phyloP scores from a whole-genome alignment of 2,888 invertebrate genomes.

The Orgyia antiqua region DNA sequence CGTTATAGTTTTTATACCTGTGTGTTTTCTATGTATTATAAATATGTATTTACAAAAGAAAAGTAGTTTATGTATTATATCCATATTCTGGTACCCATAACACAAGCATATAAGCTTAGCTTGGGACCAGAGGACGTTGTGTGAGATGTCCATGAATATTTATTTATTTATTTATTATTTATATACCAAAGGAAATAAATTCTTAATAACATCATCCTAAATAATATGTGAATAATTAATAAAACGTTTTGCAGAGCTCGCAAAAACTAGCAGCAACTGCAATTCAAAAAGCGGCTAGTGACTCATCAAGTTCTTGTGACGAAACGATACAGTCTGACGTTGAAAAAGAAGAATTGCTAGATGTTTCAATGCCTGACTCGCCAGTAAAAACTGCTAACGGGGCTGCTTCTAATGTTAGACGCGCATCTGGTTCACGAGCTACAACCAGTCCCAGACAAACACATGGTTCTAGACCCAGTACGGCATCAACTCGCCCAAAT shows the following conservation, averaged over 20 bases:
- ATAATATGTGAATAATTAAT: too few relatives aligned
- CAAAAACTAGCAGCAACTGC: conserved; percentile 36
- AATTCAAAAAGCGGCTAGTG: conserved; percentile 18
- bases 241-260: conserved; percentile 43
- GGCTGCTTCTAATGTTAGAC: conserved; percentile 13
- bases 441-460: conserved; percentile 21
- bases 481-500: background rate
- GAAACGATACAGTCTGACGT: conserved; percentile 36
- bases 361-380: conserved; percentile 12
- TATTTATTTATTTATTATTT: too few relatives aligned
- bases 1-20: too few relatives aligned
- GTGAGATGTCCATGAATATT: too few relatives aligned
- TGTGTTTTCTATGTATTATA: too few relatives aligned
- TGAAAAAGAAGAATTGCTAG: conserved; percentile 30
- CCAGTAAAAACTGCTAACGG: conserved; percentile 6
- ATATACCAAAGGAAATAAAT: too few relatives aligned
- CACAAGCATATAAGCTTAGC: too few relatives aligned
- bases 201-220: too few relatives aligned
- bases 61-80: too few relatives aligned
- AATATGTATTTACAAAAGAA: too few relatives aligned
- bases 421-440: conserved; percentile 23
- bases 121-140: too few relatives aligned
- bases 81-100: too few relatives aligned
- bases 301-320: conserved; percentile 40
- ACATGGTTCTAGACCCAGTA: conserved; percentile 19